Evolutionary conservation across 1,140 invertebrate genomes (phyloP), one percentile per base, ranked within the genome.

Genomic region (Pachypeltis micranthus): DNA sequence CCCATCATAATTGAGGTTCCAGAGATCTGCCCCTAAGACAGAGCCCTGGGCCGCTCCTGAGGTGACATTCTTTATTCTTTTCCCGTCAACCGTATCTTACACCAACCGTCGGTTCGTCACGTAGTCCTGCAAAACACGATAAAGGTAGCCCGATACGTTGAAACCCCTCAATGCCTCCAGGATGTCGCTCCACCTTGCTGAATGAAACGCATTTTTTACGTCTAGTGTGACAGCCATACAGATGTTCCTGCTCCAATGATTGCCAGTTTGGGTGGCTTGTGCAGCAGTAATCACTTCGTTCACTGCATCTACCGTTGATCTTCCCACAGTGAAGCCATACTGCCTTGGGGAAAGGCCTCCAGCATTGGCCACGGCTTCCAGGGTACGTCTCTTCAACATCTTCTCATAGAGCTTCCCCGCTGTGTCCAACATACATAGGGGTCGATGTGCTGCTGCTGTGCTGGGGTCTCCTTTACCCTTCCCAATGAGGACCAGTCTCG

Each of bases 1-100:
- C 21, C 47, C 65, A 44, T 72, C 66, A 60, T 72, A 73, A 44
- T 67, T 63, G 0, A 72, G 19, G 58, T 69, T 70, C 70, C 69
- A 75, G 19, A 75, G 63, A 2, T 66, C 67, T 0, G 74, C 70
- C 1, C 71, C 71, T 1, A 74, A 55, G 10, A 73, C 65, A n/a
- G n/a, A n/a, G n/a, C n/a, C n/a, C n/a, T n/a, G n/a, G n/a, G n/a
- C n/a, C n/a, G n/a, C n/a, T n/a, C n/a, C n/a, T n/a, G n/a, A n/a
- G n/a, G n/a, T n/a, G n/a, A n/a, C n/a, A n/a, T n/a, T n/a, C n/a
- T n/a, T n/a, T n/a, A n/a, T n/a, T n/a, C n/a, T n/a, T n/a, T n/a
- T n/a, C n/a, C n/a, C 65, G 3, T 61, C 28, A 1, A 54, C 12
- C 24, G 57, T 62, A 23, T 68, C 44, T 31, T 67, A 68, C n/a